These are phyloP conservation scores for Dexiosoma caninum DNA, from an alignment of 2,888 invertebrate genomes.

Conservation along the genomic window DNA sequence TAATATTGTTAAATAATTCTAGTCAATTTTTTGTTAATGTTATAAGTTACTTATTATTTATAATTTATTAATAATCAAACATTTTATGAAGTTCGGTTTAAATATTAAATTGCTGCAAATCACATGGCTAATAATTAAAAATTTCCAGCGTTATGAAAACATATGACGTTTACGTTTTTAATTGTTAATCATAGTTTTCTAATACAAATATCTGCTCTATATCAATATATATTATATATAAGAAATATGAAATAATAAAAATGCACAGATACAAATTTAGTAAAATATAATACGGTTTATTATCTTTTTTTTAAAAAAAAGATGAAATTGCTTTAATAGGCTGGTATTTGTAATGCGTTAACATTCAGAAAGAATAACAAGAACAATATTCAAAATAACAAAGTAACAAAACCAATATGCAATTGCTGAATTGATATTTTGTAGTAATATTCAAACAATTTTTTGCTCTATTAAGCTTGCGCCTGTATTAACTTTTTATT, in stretches of 20 bases:
- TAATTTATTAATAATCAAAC: constrained; percentile 11
- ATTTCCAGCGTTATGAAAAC: constrained; percentile 33
- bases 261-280: constrained; percentile 45
- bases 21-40: constrained; percentile 51
- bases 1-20: constrained; percentile 52
- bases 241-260: constrained; percentile 44
- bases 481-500: too few species aligned
- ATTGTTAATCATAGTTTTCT: constrained; percentile 34
- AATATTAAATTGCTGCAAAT: constrained; percentile 46
- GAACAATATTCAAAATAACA: too few species aligned
- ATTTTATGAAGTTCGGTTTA: constrained; percentile 37
- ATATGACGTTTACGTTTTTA: constrained; percentile 24
- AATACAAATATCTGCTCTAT: constrained; percentile 36
- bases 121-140: constrained; percentile 43
- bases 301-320: too few species aligned
- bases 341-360: too few species aligned
- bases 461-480: too few species aligned
- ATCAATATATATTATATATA: constrained; percentile 36
- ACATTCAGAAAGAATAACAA: too few species aligned
- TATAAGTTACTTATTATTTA: constrained; percentile 46
- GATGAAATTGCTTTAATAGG: too few species aligned
- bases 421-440: too few species aligned
- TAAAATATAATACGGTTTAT: constrained; percentile 1
- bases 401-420: too few species aligned
- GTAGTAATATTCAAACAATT: too few species aligned